A percentile compares a stretch with the other conserved stretches of the same genome.
These are phyloP conservation scores for Colossoma macropomum DNA, from an alignment of 2,113 vertebrate genomes.

Conservation along the genomic window DNA sequence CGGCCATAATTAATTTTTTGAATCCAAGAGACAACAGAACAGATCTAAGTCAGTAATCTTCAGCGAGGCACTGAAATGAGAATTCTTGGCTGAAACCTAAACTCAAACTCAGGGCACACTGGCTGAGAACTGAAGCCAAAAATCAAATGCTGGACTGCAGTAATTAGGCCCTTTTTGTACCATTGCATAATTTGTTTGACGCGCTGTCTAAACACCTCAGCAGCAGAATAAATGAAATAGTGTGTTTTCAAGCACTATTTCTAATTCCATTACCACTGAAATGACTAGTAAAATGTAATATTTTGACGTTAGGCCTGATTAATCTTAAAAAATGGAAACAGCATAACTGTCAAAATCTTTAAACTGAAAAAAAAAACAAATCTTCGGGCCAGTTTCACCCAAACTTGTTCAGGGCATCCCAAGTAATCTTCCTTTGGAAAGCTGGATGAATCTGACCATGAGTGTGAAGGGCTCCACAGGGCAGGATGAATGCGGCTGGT, in stretches of 20 bases:
- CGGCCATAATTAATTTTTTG: not conserved
- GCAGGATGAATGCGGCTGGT: constrained; percentile 36
- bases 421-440: not conserved
- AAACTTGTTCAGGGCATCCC: not conserved
- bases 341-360: no score
- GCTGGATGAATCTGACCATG: not conserved
- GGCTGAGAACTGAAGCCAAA: not conserved
- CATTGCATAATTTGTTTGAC: no score
- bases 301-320: no score
- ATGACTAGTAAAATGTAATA: no score
- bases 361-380: no score
- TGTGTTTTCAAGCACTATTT: no score
- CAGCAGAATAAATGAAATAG: no score
- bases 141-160: not conserved
- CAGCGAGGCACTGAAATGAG: not conserved
- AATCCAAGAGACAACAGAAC: not conserved
- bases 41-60: not conserved
- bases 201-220: no score
- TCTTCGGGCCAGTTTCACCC: not conserved
- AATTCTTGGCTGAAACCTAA: not conserved
- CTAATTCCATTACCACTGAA: no score
- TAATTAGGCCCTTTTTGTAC: not conserved
- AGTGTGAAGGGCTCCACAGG: not conserved
- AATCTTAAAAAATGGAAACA: no score
- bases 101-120: not conserved